phyloP scores from a whole-genome alignment of 1,140 invertebrate genomes.

The Trichoplusia ni region DNA sequence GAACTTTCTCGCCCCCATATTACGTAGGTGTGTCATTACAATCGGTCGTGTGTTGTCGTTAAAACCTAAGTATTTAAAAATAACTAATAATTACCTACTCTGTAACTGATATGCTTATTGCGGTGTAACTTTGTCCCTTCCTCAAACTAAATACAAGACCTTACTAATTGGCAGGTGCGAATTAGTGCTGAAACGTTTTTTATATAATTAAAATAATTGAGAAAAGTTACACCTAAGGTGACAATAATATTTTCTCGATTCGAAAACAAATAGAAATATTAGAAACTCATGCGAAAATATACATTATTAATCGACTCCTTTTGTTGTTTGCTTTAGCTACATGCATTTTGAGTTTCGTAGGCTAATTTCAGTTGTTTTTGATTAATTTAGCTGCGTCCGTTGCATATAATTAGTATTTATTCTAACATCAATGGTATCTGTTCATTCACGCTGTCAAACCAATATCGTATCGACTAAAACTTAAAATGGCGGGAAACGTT shows the following conservation, averaged over 20 bases:
- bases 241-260: background rate
- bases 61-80: slow-evolving; percentile 15
- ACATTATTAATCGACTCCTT: too few species aligned
- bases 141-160: background rate
- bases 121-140: slow-evolving; percentile 50
- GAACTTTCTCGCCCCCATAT: too few species aligned
- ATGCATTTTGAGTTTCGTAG: too few species aligned
- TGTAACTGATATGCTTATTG: slow-evolving; percentile 68
- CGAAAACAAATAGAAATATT: too few species aligned
- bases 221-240: slow-evolving; percentile 6
- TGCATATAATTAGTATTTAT: too few species aligned
- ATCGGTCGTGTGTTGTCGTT: slow-evolving; percentile 1
- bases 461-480: too few species aligned
- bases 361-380: too few species aligned
- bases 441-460: too few species aligned
- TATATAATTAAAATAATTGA: background rate
- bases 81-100: slow-evolving; percentile 25
- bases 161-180: slow-evolving; percentile 17
- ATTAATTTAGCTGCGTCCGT: too few species aligned
- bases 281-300: too few species aligned
- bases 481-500: background rate
- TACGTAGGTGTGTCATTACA: background rate
- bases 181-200: slow-evolving; percentile 26
- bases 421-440: too few species aligned
- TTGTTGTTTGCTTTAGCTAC: too few species aligned